A percentile compares a stretch with the other conserved stretches of the same genome.
These are phyloP conservation scores for Bellardia pandia DNA, from an alignment of 2,888 invertebrate species.

Conservation along the genomic window DNA sequence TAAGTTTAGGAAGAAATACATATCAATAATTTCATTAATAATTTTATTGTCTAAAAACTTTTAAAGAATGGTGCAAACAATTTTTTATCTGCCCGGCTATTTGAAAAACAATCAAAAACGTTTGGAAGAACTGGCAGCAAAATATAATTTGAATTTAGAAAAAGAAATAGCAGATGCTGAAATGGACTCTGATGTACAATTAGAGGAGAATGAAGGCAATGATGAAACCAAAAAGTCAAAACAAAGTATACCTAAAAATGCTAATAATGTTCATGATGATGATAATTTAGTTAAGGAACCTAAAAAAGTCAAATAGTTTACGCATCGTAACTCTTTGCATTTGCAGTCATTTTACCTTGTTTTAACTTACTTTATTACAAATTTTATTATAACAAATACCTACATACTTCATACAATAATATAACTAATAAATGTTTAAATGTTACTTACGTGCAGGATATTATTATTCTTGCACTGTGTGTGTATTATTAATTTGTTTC, in stretches of 20 bases:
- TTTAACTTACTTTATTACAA: conserved; percentile 29
- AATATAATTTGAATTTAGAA: conserved; percentile 78
- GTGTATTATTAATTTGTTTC: conserved; percentile 75
- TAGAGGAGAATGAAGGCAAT: conserved; percentile 19
- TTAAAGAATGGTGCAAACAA: conserved; percentile 82
- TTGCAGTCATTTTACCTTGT: background rate
- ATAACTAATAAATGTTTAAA: conserved; percentile 51
- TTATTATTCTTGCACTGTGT: conserved; percentile 1
- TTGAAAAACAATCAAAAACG: conserved; percentile 81
- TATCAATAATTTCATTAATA: background rate
- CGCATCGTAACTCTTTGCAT: background rate
- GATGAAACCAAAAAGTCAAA: conserved; percentile 1
- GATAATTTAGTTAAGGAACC: conserved; percentile 45
- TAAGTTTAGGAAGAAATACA: conserved; percentile 68
- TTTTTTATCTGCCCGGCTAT: conserved; percentile 82
- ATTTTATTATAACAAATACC: conserved; percentile 18
- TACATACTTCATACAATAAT: conserved; percentile 10
- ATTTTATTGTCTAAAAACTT: background rate
- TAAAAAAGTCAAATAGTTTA: conserved; percentile 66
- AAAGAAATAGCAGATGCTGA: conserved; percentile 75
- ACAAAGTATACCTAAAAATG: background rate
- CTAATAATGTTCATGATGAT: background rate
- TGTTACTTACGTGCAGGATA: conserved; percentile 41
- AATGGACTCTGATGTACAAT: background rate
- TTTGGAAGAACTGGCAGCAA: conserved; percentile 80